Evolutionary conservation across 2,797 vertebrate species (phyloP), one percentile per base, ranked within the genome.

Genomic region (Coreius guichenoti): DNA sequence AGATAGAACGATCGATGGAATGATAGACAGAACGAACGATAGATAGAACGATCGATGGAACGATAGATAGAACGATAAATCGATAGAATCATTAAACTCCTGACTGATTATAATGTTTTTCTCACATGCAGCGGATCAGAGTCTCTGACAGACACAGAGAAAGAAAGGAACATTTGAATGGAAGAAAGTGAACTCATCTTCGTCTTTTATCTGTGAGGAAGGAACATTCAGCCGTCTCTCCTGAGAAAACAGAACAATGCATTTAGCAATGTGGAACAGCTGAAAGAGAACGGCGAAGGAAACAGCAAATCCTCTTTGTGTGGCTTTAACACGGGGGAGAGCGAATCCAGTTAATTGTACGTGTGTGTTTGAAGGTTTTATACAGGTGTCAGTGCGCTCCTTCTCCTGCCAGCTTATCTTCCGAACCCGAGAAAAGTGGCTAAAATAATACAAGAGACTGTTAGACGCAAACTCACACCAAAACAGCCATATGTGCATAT

Each of bases 131-230:
- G 31, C 5, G 5, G 47, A 81, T 70, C 13, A 19, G 79, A 63
- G 72, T 58, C 14, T 17, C 45, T 70, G 56, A 82, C 68, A 80
- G 82, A 87, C 70, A 67, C 61, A 21, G 51, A 26, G 67, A 75
- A 63, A 79, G 68, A 43, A 81, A 86, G 70, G 45, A 73, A 61
- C 36, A 61, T 68, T 86, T 70, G 39, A 87, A 81, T 68, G 78
- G 70, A 86, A 67, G 76, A 54, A 72, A 82, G 67, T 79, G 76
- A 87, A 39, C 43, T 72, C 36, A 45, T 79, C 80, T 56, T 29
- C 26, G 12, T 67, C 69, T 87, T 82, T 85, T 58, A 65, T 85
- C 56, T 79, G 56, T 8, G 19, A 72, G 36, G 47, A 85, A 74
- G 51, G 45, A 36, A 33, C 45, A 70, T 43, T 43, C 39, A 65